Evolutionary conservation across 2,797 vertebrate genomes (phyloP).

Genomic region (Acipenser transmontanus): DNA sequence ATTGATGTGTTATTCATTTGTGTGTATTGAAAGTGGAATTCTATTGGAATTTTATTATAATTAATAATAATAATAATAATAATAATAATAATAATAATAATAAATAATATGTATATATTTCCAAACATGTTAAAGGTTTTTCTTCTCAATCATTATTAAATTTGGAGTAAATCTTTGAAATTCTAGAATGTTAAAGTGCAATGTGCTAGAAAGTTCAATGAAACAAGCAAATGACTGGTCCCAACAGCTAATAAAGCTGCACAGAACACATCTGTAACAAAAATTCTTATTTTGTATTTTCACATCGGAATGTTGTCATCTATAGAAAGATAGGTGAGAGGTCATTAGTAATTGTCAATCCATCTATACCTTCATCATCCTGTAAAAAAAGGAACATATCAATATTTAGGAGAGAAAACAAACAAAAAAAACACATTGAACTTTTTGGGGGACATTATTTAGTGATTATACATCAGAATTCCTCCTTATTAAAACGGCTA

Average conservation of each 20-base stretch:
- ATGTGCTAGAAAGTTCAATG: not conserved
- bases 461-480: not conserved
- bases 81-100: too few relatives aligned
- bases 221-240: not conserved
- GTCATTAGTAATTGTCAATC: conserved; percentile 34
- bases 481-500: not conserved
- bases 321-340: conserved; percentile 28
- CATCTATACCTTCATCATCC: conserved; percentile 30
- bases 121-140: too few relatives aligned
- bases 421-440: not conserved
- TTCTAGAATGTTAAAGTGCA: not conserved
- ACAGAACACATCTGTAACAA: not conserved
- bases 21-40: too few relatives aligned
- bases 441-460: not conserved
- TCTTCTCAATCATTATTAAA: not conserved
- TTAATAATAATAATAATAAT: too few relatives aligned
- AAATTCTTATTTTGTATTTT: not conserved
- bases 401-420: conserved; percentile 2
- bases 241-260: not conserved
- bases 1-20: too few relatives aligned
- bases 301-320: conserved; percentile 48
- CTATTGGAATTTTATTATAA: too few relatives aligned
- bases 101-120: too few relatives aligned
- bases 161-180: not conserved
- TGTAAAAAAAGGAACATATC: conserved; percentile 22